Evolutionary conservation across 2,113 vertebrate genomes (phyloP).

Genomic region (Eptesicus fuscus): DNA sequence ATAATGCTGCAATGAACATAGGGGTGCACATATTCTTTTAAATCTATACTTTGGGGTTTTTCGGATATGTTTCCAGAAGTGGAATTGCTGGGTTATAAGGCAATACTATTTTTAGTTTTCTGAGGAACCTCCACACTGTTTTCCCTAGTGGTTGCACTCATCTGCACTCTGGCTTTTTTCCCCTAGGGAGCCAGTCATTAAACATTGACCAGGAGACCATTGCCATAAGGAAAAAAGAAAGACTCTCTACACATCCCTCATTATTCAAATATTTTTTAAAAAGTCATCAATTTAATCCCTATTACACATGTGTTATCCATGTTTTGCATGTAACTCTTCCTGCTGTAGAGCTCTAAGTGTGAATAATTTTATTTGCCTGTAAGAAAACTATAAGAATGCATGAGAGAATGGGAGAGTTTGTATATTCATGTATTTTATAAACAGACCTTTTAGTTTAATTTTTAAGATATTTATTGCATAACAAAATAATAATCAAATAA

Average conservation of each 20-base stretch:
- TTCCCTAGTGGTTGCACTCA: not conserved
- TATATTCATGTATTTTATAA: slow-evolving; percentile 9
- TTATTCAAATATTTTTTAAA: not conserved
- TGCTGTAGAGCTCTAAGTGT: not conserved
- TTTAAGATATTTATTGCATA: not conserved
- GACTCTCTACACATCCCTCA: not conserved
- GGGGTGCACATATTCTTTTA: not conserved
- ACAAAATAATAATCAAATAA: slow-evolving; percentile 2
- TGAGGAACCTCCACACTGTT: not conserved
- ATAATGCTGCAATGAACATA: not conserved
- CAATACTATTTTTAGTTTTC: not conserved
- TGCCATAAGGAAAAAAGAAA: slow-evolving; percentile 22
- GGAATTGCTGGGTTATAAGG: not conserved
- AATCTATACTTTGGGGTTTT: not conserved
- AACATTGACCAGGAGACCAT: not conserved
- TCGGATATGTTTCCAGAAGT: not conserved
- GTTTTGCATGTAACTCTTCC: not conserved
- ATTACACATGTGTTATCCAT: not conserved
- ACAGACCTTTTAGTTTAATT: not conserved
- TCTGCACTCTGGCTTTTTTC: not conserved
- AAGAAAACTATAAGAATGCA: not conserved
- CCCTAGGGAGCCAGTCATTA: not conserved
- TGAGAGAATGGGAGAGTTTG: not conserved
- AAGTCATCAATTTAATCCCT: not conserved
- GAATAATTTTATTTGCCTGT: not conserved